A percentile compares a stretch with the other conserved stretches of the same genome.
Conservation (phyloP, 2,113 vertebrate genomes). For the Agapornis roseicollis region DNA sequence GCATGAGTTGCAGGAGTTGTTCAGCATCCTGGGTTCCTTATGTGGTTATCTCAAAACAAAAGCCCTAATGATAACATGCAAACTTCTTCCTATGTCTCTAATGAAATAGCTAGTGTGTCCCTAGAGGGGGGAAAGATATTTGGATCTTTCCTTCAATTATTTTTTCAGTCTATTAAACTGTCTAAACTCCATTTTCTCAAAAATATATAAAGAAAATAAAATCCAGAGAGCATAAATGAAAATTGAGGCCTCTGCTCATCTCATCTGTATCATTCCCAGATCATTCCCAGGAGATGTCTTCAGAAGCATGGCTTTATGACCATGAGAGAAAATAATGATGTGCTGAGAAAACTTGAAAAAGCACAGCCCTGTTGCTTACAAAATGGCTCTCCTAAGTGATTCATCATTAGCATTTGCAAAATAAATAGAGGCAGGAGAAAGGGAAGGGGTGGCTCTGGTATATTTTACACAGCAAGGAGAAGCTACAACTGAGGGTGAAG, state of each 20-base stretch:
- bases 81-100: not conserved
- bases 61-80: not conserved
- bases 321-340: not conserved
- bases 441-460: not conserved
- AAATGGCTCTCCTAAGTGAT: not conserved
- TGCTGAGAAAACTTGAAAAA: not conserved
- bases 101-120: not conserved
- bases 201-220: conserved; percentile 15
- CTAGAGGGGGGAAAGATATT: not conserved
- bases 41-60: not conserved
- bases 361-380: not conserved
- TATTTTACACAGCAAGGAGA: not conserved
- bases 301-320: not conserved
- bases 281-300: not conserved
- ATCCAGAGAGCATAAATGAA: not conserved
- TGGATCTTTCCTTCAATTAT: conserved; percentile 58
- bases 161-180: conserved; percentile 66
- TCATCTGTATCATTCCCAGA: not conserved
- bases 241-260: not conserved
- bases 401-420: not conserved
- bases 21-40: not conserved
- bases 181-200: conserved; percentile 6
- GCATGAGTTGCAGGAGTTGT: not conserved
- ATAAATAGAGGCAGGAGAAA: not conserved
- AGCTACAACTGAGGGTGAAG: not conserved